Base-by-base conservation (phyloP, 1,140 invertebrate genomes). In the Aphis gossypii region DNA sequence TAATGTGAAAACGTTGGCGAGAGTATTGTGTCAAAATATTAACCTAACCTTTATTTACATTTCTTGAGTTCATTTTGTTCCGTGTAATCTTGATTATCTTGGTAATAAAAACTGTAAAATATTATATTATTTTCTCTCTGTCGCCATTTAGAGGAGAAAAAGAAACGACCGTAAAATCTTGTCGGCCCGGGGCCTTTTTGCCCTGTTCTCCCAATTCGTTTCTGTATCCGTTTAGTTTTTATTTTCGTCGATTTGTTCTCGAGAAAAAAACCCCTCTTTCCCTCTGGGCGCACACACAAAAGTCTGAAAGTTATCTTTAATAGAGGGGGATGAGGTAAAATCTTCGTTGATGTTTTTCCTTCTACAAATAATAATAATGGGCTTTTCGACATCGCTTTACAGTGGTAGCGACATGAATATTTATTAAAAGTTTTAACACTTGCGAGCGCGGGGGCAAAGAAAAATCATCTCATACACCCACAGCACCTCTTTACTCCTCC, bases 331-430 rank as follows among this genome's bases (percentile, higher is more conserved):
- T 68, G 60, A 76, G 60, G 60, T 76, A 84, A 83, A 84, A 93
- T 92, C 90, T 54, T 93, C 48, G 92, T 90, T 90, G 92, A 93
- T 93, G 92, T 93, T 86, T 92, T 93, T 93, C 90, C 82, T 93
- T 83, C n/a, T 93, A 82, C 92, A 93, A 93, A 93, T 93, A 93
- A 93, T 84, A 54, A 83, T 93, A 93, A 93, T 93, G 92, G 92
- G 48, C 92, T 93, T 93, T 93, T 93, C 41, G 25, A 90, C 89
- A 68, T 90, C 82, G 82, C 48, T 92, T 83, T 92, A 92, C 76
- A 84, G 92, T 84, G 92, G 92, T 83, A 83, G 68, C 48, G 92
- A 93, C 92, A 93, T 93, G 92, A 93, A 93, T 93, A 93, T 93
- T 93, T 93, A 93, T 93, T 93, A 93, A n/a, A 76, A 76, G 60